Base-by-base conservation (phyloP, 1,140 invertebrate genomes). In the Aphis craccivora region DNA sequence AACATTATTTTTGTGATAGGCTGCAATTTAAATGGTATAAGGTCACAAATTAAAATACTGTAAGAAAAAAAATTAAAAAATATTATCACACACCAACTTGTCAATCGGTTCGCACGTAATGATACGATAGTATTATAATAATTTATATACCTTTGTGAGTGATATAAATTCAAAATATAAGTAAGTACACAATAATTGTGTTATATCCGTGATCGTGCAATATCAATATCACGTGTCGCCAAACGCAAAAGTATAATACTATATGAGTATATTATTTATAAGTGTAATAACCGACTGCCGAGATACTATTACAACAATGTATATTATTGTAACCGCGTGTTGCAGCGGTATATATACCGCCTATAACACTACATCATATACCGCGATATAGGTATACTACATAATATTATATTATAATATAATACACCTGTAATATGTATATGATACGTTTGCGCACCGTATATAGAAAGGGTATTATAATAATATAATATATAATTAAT, bases 381-480 rank as follows among this genome's bases (percentile, higher is more conserved):
- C 30, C 60, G 30, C 60, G 60, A 67, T 67, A 67, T 30, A 14
- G 60, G 60, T 67, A 25, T 25, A 51, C 48, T 18, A 14, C 30
- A 67, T 11, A 60, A 11, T 60, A n/a, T 60, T 7, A 76, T 76
- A 76, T 51, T 14, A 51, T 51, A 51, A n/a, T 67, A 76, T 18
- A 18, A 60, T 60, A 60, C 60, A 76, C 60, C 60, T n/a, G 30
- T n/a, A n/a, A 14, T 6, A 7, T 8, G 45, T n/a, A 76, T n/a
- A 76, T 18, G 30, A n/a, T 18, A 76, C 60, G 30, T 14, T 2
- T n/a, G 60, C n/a, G 60, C 25, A 18, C 30, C 14, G 60, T 76
- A n/a, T 76, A 76, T 84, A 43, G 83, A 84, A 84, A 84, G 83
- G 37, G 40, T 40, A 84, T 84, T 40, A 76, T 76, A 76, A 76